phyloP scores from a whole-genome alignment of 2,113 vertebrate genomes.

The Scortum barcoo region DNA sequence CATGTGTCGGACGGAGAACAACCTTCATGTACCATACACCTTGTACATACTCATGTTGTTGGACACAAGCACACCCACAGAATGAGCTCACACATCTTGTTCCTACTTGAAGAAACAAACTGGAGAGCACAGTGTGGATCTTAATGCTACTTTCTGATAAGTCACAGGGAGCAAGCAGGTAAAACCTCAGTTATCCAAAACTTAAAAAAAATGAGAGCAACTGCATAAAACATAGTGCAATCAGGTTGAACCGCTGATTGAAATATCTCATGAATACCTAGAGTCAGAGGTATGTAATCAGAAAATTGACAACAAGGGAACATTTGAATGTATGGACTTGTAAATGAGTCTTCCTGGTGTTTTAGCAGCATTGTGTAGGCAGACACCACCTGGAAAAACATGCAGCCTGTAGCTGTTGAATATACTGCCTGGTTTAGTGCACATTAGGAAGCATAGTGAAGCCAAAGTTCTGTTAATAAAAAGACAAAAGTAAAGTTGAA shows the following conservation, averaged over 20 bases:
- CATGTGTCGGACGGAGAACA: background rate
- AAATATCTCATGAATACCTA: background rate
- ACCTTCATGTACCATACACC: background rate
- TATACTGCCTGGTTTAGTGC: conserved; percentile 15
- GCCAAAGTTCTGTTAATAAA: conserved; percentile 9
- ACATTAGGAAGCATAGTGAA: background rate
- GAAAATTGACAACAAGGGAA: conserved; percentile 18
- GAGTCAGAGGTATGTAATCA: conserved; percentile 11
- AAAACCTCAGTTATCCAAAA: background rate
- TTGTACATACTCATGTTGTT: background rate
- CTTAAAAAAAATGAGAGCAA: background rate
- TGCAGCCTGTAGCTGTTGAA: conserved; percentile 1
- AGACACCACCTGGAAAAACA: conserved; percentile 25
- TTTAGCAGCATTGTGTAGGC: conserved; percentile 5
- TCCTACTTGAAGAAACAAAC: background rate
- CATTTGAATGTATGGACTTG: conserved; percentile 1
- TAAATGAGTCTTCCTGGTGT: conserved; percentile 9
- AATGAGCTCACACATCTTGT: background rate
- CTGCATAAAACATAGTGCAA: conserved; percentile 21
- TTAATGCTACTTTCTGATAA: background rate
- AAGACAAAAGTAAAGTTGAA: background rate
- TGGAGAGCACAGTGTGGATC: background rate
- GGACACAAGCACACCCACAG: background rate
- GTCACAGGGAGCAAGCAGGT: background rate
- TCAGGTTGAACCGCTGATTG: conserved; percentile 14